Evolutionary conservation across 2,797 vertebrate species (phyloP).

Genomic region (Phoeniculus purpureus): DNA sequence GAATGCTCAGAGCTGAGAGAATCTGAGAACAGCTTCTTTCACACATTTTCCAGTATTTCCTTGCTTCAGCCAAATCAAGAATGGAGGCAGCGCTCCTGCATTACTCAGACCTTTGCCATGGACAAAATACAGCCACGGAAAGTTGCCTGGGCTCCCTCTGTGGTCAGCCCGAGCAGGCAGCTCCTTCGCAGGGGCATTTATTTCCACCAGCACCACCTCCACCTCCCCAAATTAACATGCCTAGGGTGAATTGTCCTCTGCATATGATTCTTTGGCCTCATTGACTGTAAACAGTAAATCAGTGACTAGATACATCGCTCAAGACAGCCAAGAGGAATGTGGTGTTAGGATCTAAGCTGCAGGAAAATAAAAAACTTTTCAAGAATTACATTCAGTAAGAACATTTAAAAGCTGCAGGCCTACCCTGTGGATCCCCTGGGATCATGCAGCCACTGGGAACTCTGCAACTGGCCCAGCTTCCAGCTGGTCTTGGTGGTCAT

Average conservation of each 20-base stretch:
- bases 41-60: background rate
- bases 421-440: background rate
- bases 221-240: background rate
- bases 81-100: background rate
- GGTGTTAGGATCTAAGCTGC: background rate
- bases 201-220: background rate
- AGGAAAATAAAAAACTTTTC: fast-evolving
- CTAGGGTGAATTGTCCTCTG: conserved; percentile 10
- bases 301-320: background rate
- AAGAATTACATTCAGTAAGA: background rate
- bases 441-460: background rate
- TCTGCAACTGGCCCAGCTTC: background rate
- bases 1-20: background rate
- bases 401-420: background rate
- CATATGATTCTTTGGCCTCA: background rate
- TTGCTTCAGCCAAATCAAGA: conserved; percentile 17
- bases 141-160: background rate
- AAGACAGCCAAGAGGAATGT: background rate
- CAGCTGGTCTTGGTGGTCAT: background rate
- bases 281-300: background rate
- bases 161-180: conserved; percentile 3
- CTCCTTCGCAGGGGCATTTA: background rate
- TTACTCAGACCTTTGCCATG: background rate
- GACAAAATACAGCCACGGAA: background rate
- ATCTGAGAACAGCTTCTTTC: background rate